These are phyloP conservation scores for Coccyzus lansbergi DNA, from an alignment of 2,797 vertebrate genomes.

Conservation along the genomic window DNA sequence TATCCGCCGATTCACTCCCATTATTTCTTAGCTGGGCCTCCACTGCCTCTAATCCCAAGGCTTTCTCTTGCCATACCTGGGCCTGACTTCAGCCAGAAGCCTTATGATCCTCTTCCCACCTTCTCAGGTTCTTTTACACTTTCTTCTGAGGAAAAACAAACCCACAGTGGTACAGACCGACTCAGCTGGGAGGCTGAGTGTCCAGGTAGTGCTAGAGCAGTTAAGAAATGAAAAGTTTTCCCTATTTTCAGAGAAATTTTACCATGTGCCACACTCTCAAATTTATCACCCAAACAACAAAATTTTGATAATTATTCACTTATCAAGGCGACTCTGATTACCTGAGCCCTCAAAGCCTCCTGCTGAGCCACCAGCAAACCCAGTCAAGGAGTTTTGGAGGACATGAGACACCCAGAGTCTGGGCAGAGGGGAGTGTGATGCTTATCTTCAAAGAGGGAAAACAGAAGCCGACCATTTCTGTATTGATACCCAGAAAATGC, in stretches of 20 bases:
- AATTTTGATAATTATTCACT: background rate
- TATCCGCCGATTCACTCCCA: background rate
- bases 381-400: background rate
- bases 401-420: background rate
- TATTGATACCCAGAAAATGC: background rate
- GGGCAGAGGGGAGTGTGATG: background rate
- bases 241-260: background rate
- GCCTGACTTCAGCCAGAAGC: background rate
- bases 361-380: background rate
- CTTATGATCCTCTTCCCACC: background rate
- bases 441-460: background rate
- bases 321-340: background rate
- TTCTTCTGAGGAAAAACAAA: background rate
- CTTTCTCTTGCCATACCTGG: background rate
- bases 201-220: background rate
- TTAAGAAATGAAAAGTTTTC: background rate
- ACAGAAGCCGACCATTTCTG: background rate
- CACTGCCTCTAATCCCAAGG: background rate
- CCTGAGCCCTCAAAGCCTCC: background rate
- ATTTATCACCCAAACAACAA: background rate
- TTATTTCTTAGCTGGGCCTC: background rate
- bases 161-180: background rate
- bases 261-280: background rate
- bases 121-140: background rate
- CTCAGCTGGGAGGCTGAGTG: background rate